Conservation (phyloP, 2,888 invertebrate species). For the Chymomyza amoena region DNA sequence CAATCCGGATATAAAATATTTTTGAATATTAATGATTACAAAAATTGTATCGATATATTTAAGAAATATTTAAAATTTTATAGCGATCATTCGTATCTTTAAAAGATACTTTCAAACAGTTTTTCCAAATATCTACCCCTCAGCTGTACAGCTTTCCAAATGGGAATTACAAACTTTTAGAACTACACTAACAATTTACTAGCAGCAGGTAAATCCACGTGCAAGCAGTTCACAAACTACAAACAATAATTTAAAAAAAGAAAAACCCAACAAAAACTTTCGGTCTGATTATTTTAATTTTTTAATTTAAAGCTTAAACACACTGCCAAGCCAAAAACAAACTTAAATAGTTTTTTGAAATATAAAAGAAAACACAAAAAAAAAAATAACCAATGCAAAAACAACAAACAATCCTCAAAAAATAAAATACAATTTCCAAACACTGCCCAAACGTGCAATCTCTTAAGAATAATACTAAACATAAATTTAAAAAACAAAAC, state of each 20-base stretch:
- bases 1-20: too few relatives aligned
- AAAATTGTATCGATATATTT: too few relatives aligned
- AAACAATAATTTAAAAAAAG: slow-evolving; percentile 9
- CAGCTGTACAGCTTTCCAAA: background rate
- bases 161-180: background rate
- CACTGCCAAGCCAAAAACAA: slow-evolving; percentile 1
- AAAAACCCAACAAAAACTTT: slow-evolving; percentile 30
- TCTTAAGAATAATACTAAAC: slow-evolving; percentile 53
- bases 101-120: slow-evolving; percentile 6
- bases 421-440: slow-evolving; percentile 48
- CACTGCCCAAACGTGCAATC: slow-evolving; percentile 74
- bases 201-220: slow-evolving; percentile 2
- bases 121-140: background rate
- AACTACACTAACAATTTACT: background rate
- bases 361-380: slow-evolving; percentile 6
- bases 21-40: too few relatives aligned
- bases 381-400: slow-evolving; percentile 10
- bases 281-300: slow-evolving; percentile 44
- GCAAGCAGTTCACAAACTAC: slow-evolving; percentile 11
- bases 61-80: too few relatives aligned
- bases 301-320: slow-evolving; percentile 23
- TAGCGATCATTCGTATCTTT: slow-evolving; percentile 12
- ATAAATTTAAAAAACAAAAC: slow-evolving; percentile 8
- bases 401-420: slow-evolving; percentile 46
- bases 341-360: slow-evolving; percentile 1